Conservation (phyloP, 2,797 vertebrate genomes). For the Sebastiscus albofasciatus region DNA sequence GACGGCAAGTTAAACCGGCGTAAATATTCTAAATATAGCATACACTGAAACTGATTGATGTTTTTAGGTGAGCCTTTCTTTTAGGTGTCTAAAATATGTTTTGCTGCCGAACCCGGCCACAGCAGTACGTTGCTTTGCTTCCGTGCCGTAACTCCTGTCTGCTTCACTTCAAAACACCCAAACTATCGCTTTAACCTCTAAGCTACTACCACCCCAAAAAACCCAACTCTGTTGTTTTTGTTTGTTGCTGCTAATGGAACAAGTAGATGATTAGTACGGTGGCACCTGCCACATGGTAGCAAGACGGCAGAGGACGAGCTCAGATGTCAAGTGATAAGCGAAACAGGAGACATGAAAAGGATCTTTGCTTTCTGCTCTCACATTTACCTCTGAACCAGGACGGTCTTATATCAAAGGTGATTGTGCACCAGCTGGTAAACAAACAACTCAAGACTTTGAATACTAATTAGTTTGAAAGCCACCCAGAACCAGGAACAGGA, state of each 20-base stretch:
- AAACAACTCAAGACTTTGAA: neutral
- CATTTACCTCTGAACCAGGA: slow-evolving; percentile 16
- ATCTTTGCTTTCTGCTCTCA: slow-evolving; percentile 35
- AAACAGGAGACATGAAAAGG: slow-evolving; percentile 55
- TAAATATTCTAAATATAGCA: too few species aligned
- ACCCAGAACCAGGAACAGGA: neutral
- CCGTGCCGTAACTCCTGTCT: accelerated
- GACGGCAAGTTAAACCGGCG: too few species aligned
- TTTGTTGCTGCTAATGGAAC: neutral
- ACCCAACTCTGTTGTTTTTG: neutral
- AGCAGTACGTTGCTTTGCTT: too few species aligned
- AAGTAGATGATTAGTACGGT: neutral
- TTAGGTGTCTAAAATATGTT: too few species aligned
- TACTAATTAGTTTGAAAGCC: neutral
- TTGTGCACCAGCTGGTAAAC: slow-evolving; percentile 21
- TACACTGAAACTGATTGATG: too few species aligned
- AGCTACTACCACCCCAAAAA: neutral
- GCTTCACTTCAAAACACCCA: neutral
- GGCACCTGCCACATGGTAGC: neutral
- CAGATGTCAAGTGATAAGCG: slow-evolving; percentile 23
- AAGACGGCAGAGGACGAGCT: neutral
- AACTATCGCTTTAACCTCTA: neutral
- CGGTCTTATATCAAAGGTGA: neutral
- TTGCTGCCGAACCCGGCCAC: too few species aligned
- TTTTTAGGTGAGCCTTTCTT: too few species aligned